A percentile compares a stretch with the other conserved stretches of the same genome.
These are phyloP conservation scores for Cosmorhoe ocellata DNA, from an alignment of 2,888 invertebrate genomes.

Conservation along the genomic window DNA sequence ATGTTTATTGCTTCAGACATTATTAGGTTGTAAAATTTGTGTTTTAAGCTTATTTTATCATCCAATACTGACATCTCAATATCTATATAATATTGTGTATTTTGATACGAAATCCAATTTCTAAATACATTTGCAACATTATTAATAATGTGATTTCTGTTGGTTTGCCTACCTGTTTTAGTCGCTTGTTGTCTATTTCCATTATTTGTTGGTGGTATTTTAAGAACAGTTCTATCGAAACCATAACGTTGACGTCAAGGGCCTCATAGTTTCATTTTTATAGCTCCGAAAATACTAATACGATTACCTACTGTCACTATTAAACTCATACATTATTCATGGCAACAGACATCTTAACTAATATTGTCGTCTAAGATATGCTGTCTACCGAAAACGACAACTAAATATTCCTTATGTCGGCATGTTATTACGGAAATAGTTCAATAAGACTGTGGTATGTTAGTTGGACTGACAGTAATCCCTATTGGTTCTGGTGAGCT, in stretches of 20 bases:
- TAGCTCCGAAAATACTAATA: constrained; percentile 25
- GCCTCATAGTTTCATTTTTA: constrained; percentile 28
- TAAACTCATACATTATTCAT: constrained; percentile 23
- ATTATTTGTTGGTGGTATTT: constrained; percentile 13
- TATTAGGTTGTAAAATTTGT: no score
- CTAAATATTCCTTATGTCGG: constrained; percentile 22
- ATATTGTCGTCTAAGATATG: background rate
- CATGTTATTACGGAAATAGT: constrained; percentile 29
- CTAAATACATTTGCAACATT: no score
- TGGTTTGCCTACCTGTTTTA: background rate
- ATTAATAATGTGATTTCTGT: no score
- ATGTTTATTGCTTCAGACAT: no score
- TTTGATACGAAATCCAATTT: no score
- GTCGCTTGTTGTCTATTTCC: constrained; percentile 10
- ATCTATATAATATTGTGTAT: no score
- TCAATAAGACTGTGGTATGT: constrained; percentile 15
- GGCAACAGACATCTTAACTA: constrained; percentile 13
- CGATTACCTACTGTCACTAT: constrained; percentile 28
- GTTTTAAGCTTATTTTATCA: no score
- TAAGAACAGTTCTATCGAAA: constrained; percentile 8
- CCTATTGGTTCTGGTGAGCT: constrained; percentile 18
- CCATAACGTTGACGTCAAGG: constrained; percentile 22
- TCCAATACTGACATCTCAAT: no score
- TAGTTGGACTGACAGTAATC: constrained; percentile 21
- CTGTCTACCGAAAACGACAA: constrained; percentile 1